Evolutionary conservation across 23 tunicate genomes (phyloP).

Genomic region (Aplidium turbinatum): DNA sequence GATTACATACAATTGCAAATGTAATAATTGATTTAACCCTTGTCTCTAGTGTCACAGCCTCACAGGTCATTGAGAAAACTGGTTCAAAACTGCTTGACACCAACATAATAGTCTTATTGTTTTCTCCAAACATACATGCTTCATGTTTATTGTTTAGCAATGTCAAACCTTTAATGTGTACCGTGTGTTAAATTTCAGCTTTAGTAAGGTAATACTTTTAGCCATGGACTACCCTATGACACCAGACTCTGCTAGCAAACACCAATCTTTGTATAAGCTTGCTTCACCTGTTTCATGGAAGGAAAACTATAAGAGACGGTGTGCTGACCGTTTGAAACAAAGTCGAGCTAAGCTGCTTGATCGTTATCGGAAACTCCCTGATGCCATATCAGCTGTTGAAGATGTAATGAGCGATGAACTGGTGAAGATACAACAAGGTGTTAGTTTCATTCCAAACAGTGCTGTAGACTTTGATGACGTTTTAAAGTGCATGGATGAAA

Average conservation of each 20-base stretch:
- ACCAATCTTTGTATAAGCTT: conserved; percentile 47
- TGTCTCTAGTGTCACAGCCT: too few species aligned
- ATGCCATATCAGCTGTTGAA: not conserved
- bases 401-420: conserved; percentile 24
- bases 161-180: too few species aligned
- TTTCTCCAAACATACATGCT: too few species aligned
- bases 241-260: conserved; percentile 26
- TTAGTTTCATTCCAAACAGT: not conserved
- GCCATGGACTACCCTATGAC: not conserved
- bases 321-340: conserved; percentile 47
- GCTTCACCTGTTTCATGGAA: conserved; percentile 65
- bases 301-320: conserved; percentile 60
- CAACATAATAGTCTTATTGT: too few species aligned
- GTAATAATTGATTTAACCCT: too few species aligned
- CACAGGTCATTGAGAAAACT: too few species aligned
- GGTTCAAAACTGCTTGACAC: too few species aligned
- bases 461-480: conserved; percentile 43
- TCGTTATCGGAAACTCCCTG: conserved; percentile 37
- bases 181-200: too few species aligned
- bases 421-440: not conserved
- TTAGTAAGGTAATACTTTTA: too few species aligned
- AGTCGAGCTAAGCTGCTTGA: conserved; percentile 61
- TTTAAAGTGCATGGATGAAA: conserved; percentile 45
- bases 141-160: too few species aligned
- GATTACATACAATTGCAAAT: too few species aligned